Conservation (phyloP, 2,888 invertebrate species). For the Metacarcinus magister region DNA sequence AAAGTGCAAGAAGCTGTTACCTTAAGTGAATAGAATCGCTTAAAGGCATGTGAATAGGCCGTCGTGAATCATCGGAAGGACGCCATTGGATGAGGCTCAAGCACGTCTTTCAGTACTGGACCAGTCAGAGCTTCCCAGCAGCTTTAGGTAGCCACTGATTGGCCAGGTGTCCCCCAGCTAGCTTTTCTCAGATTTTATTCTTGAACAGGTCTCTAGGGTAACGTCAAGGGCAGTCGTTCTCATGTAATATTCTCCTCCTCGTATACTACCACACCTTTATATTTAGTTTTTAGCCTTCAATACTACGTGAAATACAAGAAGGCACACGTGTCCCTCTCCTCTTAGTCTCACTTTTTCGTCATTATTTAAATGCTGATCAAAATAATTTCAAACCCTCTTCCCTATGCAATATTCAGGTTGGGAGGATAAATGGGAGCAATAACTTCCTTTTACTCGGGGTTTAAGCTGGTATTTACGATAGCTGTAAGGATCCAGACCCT, state of each 20-base stretch:
- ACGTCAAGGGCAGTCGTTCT: constrained; percentile 33
- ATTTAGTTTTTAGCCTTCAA: neutral
- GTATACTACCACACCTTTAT: neutral
- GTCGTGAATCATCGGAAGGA: constrained; percentile 13
- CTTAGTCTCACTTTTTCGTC: neutral
- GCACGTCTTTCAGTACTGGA: neutral
- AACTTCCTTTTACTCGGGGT: constrained; percentile 67
- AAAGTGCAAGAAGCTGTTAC: neutral
- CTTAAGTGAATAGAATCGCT: constrained; percentile 12
- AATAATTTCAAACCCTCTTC: constrained; percentile 57
- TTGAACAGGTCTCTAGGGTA: neutral
- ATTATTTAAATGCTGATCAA: constrained; percentile 50
- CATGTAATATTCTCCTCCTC: neutral
- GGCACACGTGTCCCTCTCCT: neutral
- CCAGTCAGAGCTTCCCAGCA: constrained; percentile 19
- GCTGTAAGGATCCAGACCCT: constrained; percentile 67
- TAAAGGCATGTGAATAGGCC: constrained; percentile 4
- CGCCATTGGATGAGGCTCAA: constrained; percentile 32
- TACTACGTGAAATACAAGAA: neutral
- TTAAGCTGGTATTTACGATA: constrained; percentile 67
- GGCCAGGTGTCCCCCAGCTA: neutral
- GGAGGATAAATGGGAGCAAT: constrained; percentile 63
- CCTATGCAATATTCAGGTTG: constrained; percentile 66
- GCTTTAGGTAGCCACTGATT: constrained; percentile 32
- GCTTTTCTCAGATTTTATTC: neutral